phyloP scores from a whole-genome alignment of 2,113 vertebrate species.

The Carassius carassius region DNA sequence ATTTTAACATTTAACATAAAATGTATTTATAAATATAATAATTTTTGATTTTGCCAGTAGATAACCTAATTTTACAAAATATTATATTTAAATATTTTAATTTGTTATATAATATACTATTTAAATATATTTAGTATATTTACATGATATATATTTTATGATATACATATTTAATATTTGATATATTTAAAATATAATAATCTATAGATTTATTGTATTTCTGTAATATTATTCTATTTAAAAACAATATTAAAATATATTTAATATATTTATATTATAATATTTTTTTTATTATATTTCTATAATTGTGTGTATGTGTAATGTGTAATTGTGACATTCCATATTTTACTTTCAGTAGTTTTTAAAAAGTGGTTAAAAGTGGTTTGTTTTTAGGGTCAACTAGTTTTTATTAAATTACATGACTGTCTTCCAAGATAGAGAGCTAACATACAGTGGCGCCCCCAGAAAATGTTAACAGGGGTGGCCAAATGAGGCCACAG shows the following conservation, averaged over 20 bases:
- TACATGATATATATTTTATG: neutral
- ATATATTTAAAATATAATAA: neutral
- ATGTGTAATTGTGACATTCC: neutral
- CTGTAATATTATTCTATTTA: neutral
- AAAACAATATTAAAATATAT: neutral
- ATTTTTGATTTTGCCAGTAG: neutral
- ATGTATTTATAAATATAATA: neutral
- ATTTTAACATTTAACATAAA: neutral
- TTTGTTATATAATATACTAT: neutral
- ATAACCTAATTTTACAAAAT: neutral
- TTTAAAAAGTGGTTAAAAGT: neutral
- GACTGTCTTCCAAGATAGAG: neutral
- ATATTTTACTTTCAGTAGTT: neutral
- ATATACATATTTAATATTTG: neutral
- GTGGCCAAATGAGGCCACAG: too few species aligned
- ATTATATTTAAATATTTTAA: neutral
- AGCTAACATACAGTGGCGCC: neutral
- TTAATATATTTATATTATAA: neutral
- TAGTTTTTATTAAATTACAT: neutral
- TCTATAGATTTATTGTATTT: neutral
- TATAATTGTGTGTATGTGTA: neutral
- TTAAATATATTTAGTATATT: neutral
- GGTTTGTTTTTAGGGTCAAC: neutral
- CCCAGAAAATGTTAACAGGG: too few species aligned
- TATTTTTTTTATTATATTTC: neutral